Conservation (phyloP, 2,113 vertebrate species). For the Peromyscus californicus region DNA sequence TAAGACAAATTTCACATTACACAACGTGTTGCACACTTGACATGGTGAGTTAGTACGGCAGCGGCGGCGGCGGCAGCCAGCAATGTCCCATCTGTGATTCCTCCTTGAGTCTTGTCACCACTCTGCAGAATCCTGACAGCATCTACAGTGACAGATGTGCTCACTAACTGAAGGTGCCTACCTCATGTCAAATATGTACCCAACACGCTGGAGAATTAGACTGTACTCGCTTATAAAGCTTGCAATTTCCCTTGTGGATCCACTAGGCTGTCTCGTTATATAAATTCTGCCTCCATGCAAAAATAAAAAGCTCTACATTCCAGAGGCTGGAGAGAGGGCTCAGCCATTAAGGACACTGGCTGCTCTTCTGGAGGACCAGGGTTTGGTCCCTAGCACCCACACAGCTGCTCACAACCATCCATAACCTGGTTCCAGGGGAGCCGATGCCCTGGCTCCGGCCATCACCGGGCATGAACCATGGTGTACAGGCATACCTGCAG, state of each 20-base stretch:
- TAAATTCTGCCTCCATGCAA: not conserved
- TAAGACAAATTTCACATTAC: not conserved
- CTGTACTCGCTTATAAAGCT: not conserved
- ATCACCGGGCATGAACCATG: not conserved
- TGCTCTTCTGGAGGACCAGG: not conserved
- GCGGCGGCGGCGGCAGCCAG: not conserved
- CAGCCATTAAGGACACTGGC: not conserved
- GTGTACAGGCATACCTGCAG: too few relatives aligned
- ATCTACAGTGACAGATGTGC: too few relatives aligned
- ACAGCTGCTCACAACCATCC: not conserved
- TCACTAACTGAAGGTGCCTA: not conserved
- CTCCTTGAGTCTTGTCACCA: not conserved
- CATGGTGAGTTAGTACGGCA: not conserved
- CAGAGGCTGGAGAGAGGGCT: not conserved
- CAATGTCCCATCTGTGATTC: constrained; percentile 4
- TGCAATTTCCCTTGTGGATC: not conserved
- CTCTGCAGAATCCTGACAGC: not conserved
- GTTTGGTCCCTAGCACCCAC: not conserved
- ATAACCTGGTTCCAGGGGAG: not conserved
- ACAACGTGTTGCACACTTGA: not conserved
- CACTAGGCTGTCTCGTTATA: not conserved
- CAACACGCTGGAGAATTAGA: not conserved
- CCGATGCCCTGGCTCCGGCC: not conserved
- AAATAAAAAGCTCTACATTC: constrained; percentile 42
- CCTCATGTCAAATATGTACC: not conserved